Evolutionary conservation across 2,113 vertebrate genomes (phyloP), one percentile per base, ranked within the genome.

Genomic region (Cynocephalus volans): DNA sequence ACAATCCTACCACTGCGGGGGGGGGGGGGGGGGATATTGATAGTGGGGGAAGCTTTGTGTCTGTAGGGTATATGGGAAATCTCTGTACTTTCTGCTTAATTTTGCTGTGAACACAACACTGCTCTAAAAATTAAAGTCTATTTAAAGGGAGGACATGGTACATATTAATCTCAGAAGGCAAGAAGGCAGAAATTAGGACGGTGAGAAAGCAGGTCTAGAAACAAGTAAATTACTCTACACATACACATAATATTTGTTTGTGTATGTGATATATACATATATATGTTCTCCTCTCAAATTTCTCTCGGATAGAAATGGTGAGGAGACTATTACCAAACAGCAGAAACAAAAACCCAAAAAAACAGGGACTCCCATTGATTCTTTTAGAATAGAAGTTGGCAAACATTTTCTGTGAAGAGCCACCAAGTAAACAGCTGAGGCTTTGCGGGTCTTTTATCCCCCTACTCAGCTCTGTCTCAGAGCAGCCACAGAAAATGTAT

Each of bases 351-450:
- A 24, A 41, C 48, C 15, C 5, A 24, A 62, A 26, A 52, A 83
- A 50, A 45, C 64, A 62, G 5, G 52, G 56, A 64, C 31, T 76
- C 72, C 54, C 23, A 26, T n/a, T 48, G 77, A 88, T 76, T 90
- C 60, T 52, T 88, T 70, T 86, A 75, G 58, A 75, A 86, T 31
- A 19, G n/a, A 76, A 90, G 65, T 67, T 60, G 69, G 41, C 80
- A 82, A 45, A 81, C 41, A 82, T 23, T 84, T 69, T 64, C 65
- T 33, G 21, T 19, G 36, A 75, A 67, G 52, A 15, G 41, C 50
- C 17, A 28, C 12, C 2, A 17, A 67, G 24, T 90, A 45, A 70
- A 5, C 28, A 69, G 23, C 73, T 45, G 31, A 72, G 56, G 72
- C 7, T 31, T 17, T 6, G 1, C 10, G 19, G 6, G 23, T 36